Evolutionary conservation across 2,113 vertebrate species (phyloP).

Genomic region (Aphyosemion australe): DNA sequence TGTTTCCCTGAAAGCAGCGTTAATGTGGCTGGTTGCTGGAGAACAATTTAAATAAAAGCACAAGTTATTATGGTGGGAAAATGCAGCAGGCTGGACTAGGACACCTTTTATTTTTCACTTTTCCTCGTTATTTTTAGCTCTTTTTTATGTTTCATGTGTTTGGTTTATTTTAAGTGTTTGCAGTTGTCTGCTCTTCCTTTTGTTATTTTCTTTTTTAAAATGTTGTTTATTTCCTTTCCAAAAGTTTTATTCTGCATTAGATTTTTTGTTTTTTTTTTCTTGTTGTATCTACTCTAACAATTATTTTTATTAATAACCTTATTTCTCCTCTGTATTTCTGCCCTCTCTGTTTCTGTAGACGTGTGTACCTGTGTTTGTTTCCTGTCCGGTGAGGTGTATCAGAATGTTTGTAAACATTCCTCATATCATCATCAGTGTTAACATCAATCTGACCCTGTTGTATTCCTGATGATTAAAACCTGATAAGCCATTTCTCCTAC

Average conservation of each 20-base stretch:
- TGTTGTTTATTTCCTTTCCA: no score
- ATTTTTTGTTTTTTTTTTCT: background rate
- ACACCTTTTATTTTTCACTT: background rate
- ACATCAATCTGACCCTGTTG: conserved; percentile 12
- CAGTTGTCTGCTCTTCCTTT: no score
- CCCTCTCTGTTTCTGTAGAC: background rate
- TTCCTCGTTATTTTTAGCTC: background rate
- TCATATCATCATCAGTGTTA: conserved; percentile 15
- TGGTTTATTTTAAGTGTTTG: no score
- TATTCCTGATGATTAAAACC: conserved; percentile 27
- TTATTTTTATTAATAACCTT: background rate
- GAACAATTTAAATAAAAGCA: conserved; percentile 15
- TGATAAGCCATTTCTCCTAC: conserved; percentile 66
- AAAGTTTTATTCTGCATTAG: background rate
- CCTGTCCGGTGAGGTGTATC: background rate
- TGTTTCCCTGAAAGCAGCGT: no score
- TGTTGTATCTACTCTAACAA: background rate
- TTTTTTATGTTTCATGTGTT: background rate
- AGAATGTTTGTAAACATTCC: conserved; percentile 53
- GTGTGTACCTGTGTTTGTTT: background rate
- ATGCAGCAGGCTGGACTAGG: background rate
- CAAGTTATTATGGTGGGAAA: conserved; percentile 20
- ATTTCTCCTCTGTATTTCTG: background rate
- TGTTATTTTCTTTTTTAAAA: no score
- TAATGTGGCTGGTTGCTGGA: no score